phyloP scores from a whole-genome alignment of 2,113 vertebrate species.

The Dissostichus mawsoni region DNA sequence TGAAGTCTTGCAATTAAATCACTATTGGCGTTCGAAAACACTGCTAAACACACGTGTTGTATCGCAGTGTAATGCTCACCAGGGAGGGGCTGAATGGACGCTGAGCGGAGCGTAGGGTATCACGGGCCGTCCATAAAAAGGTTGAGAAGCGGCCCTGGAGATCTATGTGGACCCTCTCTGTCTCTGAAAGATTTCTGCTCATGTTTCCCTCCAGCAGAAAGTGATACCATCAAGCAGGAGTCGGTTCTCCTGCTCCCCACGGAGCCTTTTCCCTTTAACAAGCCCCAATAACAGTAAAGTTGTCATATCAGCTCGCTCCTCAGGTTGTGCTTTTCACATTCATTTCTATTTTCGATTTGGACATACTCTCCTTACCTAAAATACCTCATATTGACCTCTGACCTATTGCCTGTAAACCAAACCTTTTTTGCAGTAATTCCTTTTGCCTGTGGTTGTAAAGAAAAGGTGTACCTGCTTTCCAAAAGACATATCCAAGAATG shows the following conservation, averaged over 20 bases:
- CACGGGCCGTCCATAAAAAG: constrained; percentile 48
- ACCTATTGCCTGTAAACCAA: too few relatives aligned
- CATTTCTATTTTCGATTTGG: too few relatives aligned
- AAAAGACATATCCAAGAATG: too few relatives aligned
- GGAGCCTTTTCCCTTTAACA: constrained; percentile 76
- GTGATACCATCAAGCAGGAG: constrained; percentile 67
- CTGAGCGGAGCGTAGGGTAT: constrained; percentile 40
- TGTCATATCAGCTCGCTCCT: background rate
- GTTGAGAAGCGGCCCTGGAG: constrained; percentile 67
- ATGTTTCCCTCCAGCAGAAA: constrained; percentile 71
- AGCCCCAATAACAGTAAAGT: constrained; percentile 56
- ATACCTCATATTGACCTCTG: too few relatives aligned
- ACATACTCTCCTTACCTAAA: too few relatives aligned
- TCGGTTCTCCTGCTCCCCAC: constrained; percentile 51
- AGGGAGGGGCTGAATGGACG: constrained; percentile 49
- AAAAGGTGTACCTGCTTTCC: too few relatives aligned
- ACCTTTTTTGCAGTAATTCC: too few relatives aligned
- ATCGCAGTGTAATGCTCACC: constrained; percentile 42
- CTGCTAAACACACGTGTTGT: background rate
- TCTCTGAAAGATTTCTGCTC: constrained; percentile 81
- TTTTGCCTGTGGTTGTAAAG: too few relatives aligned
- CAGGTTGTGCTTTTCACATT: too few relatives aligned
- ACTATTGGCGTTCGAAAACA: background rate
- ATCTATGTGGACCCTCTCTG: constrained; percentile 75
- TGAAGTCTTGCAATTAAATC: background rate